Percentiles rank a stretch among this genome's conserved stretches.
These are phyloP conservation scores for Gymnocypris eckloni DNA, from an alignment of 2,797 vertebrate species.

Conservation along the genomic window DNA sequence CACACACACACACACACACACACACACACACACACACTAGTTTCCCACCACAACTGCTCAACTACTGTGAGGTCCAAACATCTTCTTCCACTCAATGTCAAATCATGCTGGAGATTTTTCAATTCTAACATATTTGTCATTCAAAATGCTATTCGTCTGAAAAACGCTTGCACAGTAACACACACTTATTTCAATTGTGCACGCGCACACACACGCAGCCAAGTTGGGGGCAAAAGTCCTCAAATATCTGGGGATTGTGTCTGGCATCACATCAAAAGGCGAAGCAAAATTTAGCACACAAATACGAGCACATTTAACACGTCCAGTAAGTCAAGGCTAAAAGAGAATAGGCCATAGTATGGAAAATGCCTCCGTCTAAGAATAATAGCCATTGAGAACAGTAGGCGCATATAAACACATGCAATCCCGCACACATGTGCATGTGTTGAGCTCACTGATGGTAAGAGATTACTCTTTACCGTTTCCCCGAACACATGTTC, in stretches of 20 bases:
- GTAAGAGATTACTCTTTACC: conserved; percentile 49
- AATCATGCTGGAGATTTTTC: not conserved
- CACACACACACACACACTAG: too few species aligned
- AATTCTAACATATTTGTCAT: not conserved
- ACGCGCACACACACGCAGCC: conserved; percentile 50
- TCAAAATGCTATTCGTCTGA: not conserved
- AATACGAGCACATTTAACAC: conserved; percentile 49
- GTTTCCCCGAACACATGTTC: conserved; percentile 57
- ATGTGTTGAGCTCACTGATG: conserved; percentile 53
- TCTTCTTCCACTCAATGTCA: not conserved
- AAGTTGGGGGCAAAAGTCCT: conserved; percentile 71
- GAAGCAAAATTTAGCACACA: conserved; percentile 65
- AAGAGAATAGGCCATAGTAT: conserved; percentile 54
- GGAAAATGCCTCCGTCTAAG: conserved; percentile 59
- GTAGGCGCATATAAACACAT: conserved; percentile 46
- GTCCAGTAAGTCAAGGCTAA: conserved; percentile 54
- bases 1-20: too few species aligned
- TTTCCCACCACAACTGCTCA: too few species aligned
- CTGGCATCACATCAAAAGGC: conserved; percentile 76
- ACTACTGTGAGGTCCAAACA: too few species aligned
- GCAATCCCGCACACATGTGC: conserved; percentile 37
- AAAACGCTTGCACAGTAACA: not conserved
- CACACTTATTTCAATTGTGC: not conserved
- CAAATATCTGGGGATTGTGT: conserved; percentile 68
- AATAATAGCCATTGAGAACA: conserved; percentile 47